Conservation (phyloP, 2,888 invertebrate genomes). For the Eupithecia dodoneata region DNA sequence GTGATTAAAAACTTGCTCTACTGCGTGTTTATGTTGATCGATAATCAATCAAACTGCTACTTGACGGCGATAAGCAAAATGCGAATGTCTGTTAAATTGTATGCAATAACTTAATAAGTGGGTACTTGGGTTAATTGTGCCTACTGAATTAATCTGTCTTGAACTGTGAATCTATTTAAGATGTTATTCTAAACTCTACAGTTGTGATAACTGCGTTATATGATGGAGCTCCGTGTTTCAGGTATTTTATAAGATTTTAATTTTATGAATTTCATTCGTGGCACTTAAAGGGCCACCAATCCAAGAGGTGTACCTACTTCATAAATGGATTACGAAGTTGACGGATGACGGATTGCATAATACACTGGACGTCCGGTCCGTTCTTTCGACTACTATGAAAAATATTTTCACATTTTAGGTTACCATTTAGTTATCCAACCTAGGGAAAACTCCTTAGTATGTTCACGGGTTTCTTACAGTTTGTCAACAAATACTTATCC, state of each 20-base stretch:
- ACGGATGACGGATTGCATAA: too few species aligned
- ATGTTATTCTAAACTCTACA: neutral
- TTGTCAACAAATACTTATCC: too few species aligned
- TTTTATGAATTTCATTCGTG: neutral
- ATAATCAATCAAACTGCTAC: constrained; percentile 47
- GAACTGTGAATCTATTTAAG: neutral
- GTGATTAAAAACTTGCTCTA: constrained; percentile 42
- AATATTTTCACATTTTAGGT: too few species aligned
- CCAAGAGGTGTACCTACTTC: too few species aligned
- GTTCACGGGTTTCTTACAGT: too few species aligned
- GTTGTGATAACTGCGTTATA: neutral
- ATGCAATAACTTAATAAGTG: constrained; percentile 39
- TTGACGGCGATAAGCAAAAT: constrained; percentile 48
- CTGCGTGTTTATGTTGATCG: constrained; percentile 37
- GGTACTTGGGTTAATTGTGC: constrained; percentile 15
- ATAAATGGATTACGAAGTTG: too few species aligned
- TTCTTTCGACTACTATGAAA: too few species aligned
- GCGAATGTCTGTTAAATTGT: constrained; percentile 42
- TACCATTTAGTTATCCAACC: too few species aligned
- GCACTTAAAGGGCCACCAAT: too few species aligned
- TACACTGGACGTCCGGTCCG: too few species aligned
- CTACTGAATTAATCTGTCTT: constrained; percentile 8
- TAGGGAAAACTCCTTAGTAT: too few species aligned
- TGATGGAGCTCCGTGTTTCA: neutral
- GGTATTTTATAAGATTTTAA: too few species aligned